These are phyloP conservation scores for Clunio marinus DNA, from an alignment of 2,888 invertebrate genomes.

Conservation along the genomic window DNA sequence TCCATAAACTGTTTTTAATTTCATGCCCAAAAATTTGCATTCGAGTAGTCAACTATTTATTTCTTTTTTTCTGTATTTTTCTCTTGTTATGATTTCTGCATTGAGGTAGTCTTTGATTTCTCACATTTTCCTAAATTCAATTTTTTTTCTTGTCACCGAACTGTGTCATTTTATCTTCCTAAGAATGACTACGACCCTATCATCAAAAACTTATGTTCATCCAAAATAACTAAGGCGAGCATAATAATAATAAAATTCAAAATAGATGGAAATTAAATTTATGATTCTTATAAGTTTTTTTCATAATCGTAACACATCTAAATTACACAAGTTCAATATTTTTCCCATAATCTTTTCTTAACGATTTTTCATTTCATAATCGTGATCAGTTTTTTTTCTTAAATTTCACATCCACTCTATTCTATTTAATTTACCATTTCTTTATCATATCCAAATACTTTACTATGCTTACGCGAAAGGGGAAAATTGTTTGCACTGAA, in stretches of 20 bases:
- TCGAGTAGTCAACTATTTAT: constrained; percentile 9
- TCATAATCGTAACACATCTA: constrained; percentile 4
- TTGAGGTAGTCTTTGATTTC: constrained; percentile 23
- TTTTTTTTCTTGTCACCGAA: not conserved
- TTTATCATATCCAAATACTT: constrained; percentile 9
- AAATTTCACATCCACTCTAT: constrained; percentile 10
- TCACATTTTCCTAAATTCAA: constrained; percentile 18
- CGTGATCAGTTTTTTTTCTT: no score
- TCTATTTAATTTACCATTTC: not conserved
- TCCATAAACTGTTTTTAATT: not conserved
- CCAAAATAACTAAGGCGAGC: not conserved
- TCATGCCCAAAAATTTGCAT: constrained; percentile 9
- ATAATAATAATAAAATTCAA: not conserved
- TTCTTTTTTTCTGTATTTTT: not conserved
- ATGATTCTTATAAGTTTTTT: not conserved
- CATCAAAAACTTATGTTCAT: not conserved
- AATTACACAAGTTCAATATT: constrained; percentile 18
- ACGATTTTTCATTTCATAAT: no score
- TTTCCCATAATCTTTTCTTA: no score
- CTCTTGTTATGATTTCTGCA: not conserved
- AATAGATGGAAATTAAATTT: constrained; percentile 2
- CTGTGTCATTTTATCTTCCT: not conserved
- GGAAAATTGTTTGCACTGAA: no score
- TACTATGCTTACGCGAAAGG: not conserved
- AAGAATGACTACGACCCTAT: not conserved